Evolutionary conservation across 2,113 vertebrate species (phyloP).

Genomic region (Archilochus colubris): DNA sequence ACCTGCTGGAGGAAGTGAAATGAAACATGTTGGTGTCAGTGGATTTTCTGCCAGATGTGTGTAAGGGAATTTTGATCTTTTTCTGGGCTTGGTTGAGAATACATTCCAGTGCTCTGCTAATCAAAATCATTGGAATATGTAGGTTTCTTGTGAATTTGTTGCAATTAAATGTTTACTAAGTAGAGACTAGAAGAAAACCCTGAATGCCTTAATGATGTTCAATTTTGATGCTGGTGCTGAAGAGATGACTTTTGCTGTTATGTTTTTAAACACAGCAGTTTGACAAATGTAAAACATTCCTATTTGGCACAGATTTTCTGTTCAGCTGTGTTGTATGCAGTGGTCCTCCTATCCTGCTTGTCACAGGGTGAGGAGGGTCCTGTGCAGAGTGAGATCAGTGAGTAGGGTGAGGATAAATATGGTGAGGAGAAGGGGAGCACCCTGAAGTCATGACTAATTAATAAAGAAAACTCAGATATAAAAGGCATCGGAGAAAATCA

Average conservation of each 20-base stretch:
- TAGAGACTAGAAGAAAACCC: background rate
- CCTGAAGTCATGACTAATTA: background rate
- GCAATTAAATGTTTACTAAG: background rate
- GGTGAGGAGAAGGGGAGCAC: background rate
- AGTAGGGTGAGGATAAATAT: background rate
- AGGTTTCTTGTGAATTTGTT: background rate
- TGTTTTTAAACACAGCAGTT: background rate
- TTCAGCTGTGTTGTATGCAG: background rate
- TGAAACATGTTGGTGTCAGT: background rate
- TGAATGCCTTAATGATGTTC: background rate
- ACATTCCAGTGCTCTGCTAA: background rate
- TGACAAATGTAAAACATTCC: background rate
- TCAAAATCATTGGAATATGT: background rate
- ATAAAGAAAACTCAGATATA: background rate
- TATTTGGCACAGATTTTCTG: background rate
- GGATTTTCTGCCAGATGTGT: background rate
- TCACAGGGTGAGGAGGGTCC: background rate
- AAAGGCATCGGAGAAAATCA: background rate
- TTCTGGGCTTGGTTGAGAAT: background rate
- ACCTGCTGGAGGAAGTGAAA: background rate
- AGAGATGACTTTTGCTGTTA: background rate
- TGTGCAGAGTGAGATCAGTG: background rate
- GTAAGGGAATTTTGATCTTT: background rate
- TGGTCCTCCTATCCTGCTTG: background rate
- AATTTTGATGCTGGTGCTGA: background rate